Conservation (phyloP, 1,140 invertebrate species). For the Hylaeus volcanicus region DNA sequence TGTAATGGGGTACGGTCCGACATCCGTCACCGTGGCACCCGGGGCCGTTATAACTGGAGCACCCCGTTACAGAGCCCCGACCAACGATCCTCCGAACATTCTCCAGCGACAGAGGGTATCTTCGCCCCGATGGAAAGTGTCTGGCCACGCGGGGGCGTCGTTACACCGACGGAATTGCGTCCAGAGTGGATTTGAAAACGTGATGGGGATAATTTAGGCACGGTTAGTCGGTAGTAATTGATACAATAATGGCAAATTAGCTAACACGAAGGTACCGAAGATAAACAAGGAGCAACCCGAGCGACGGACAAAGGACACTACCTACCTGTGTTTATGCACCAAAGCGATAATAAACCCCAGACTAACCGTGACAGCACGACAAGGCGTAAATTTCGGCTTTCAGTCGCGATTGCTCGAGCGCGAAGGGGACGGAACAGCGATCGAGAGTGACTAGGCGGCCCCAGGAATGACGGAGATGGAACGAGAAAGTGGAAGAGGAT, state of each 20-base stretch:
- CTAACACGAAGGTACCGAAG: too few species aligned
- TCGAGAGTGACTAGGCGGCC: neutral
- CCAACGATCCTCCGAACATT: conserved; percentile 6
- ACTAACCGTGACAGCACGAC: neutral
- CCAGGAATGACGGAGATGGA: neutral
- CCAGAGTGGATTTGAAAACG: too few species aligned
- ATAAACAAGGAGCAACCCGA: too few species aligned
- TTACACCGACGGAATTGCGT: too few species aligned
- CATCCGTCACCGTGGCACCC: conserved; percentile 78
- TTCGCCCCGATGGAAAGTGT: neutral
- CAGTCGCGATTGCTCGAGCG: conserved; percentile 6
- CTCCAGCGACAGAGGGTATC: conserved; percentile 9
- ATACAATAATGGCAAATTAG: too few species aligned
- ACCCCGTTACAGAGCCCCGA: conserved; percentile 18
- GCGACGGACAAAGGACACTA: too few species aligned
- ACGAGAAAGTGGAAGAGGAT: neutral
- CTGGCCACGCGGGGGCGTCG: too few species aligned
- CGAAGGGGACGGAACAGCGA: neutral
- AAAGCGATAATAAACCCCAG: neutral
- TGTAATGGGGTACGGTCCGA: conserved; percentile 78
- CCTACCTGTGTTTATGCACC: neutral
- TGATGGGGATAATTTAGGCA: too few species aligned
- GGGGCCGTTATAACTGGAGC: conserved; percentile 72
- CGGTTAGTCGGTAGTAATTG: too few species aligned
- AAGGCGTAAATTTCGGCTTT: neutral